phyloP scores from a whole-genome alignment of 2,113 vertebrate species.

The Emydocephalus ijimae region DNA sequence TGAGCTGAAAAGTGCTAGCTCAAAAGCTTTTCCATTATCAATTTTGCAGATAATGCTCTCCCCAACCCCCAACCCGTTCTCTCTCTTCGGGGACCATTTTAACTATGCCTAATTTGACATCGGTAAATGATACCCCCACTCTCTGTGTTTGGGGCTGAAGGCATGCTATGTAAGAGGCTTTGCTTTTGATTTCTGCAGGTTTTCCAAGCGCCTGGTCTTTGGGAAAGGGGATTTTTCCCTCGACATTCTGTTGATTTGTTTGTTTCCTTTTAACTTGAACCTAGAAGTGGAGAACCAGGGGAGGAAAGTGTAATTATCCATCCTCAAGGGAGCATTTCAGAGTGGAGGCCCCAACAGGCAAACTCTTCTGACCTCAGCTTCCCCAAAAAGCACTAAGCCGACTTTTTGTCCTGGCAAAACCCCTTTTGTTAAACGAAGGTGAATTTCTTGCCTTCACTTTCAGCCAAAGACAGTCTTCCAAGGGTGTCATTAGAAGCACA shows the following conservation, averaged over 20 bases:
- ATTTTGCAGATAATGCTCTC: background rate
- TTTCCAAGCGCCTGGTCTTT: background rate
- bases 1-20: background rate
- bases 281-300: background rate
- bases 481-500: no score
- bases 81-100: background rate
- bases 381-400: no score
- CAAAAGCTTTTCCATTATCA: background rate
- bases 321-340: background rate
- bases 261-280: background rate
- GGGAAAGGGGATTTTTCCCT: background rate
- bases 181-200: background rate
- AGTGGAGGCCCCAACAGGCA: no score
- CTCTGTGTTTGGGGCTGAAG: background rate
- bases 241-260: background rate
- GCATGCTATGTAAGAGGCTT: background rate
- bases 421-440: no score
- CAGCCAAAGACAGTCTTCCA: no score
- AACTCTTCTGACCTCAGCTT: no score
- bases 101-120: background rate
- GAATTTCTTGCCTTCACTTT: no score
- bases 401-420: no score
- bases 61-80: accelerated
- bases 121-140: background rate
- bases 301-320: background rate